phyloP scores from a whole-genome alignment of 1,140 invertebrate genomes.

The Platorchestia sp. region DNA sequence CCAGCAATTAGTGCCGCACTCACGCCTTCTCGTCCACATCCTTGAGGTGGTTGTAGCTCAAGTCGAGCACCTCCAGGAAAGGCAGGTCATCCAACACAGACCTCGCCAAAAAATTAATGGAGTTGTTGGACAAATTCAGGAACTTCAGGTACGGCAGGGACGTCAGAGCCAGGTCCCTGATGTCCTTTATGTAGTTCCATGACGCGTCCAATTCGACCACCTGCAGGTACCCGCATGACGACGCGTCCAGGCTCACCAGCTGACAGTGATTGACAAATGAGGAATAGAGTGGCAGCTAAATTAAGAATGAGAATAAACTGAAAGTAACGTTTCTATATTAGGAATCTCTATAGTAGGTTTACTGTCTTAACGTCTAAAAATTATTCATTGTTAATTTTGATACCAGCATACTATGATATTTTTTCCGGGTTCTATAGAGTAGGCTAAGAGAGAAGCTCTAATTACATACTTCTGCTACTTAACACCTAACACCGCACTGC shows the following conservation, averaged over 20 bases:
- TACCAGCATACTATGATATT: too few species aligned
- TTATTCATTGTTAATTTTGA: too few species aligned
- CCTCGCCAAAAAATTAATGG: neutral
- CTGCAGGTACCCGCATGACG: neutral
- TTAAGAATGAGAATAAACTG: neutral
- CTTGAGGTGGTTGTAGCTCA: conserved; percentile 18
- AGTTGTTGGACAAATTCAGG: conserved; percentile 8
- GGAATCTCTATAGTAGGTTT: too few species aligned
- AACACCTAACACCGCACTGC: too few species aligned
- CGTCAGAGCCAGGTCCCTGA: neutral
- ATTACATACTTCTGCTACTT: too few species aligned
- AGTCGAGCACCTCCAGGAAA: neutral
- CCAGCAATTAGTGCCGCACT: neutral
- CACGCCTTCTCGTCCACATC: neutral
- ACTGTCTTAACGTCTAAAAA: too few species aligned
- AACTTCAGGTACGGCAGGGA: neutral
- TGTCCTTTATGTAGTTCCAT: neutral
- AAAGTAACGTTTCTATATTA: neutral
- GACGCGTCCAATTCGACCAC: neutral
- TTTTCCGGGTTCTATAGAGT: too few species aligned
- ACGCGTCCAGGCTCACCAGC: conserved; percentile 12
- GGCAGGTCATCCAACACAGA: neutral
- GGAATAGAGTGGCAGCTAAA: neutral
- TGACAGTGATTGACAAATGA: neutral
- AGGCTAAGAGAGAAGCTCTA: too few species aligned